Conservation (phyloP, 2,113 vertebrate genomes). For the Axis porcinus region DNA sequence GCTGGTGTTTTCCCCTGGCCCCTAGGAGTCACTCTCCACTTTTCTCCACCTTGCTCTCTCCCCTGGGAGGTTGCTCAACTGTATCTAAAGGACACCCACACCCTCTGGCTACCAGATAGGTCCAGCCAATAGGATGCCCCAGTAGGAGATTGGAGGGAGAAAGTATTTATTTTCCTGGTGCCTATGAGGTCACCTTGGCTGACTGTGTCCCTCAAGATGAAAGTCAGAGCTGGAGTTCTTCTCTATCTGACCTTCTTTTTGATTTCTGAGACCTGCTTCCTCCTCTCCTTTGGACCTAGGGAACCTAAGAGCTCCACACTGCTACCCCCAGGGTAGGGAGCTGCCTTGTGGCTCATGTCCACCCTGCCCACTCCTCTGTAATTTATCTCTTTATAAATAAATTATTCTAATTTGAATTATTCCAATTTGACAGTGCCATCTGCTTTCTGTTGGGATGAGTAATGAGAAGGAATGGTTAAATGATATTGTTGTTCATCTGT, state of each 20-base stretch:
- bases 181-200: neutral
- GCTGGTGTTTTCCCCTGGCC: neutral
- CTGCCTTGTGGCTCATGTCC: too few relatives aligned
- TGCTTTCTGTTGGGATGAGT: neutral
- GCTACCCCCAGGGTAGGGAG: neutral
- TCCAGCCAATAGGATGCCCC: neutral
- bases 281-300: neutral
- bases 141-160: neutral
- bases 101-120: neutral
- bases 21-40: neutral
- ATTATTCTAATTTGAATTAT: neutral
- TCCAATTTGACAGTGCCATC: neutral
- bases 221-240: neutral
- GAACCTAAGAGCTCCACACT: neutral
- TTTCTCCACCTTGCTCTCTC: neutral
- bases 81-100: accelerated
- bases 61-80: neutral
- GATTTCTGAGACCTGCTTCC: neutral
- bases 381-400: constrained; percentile 4
- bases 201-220: neutral
- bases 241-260: neutral
- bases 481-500: neutral
- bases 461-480: neutral
- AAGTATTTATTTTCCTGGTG: neutral
- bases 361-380: neutral